phyloP scores from a whole-genome alignment of 1,140 invertebrate genomes.

The Elysia chlorotica region DNA sequence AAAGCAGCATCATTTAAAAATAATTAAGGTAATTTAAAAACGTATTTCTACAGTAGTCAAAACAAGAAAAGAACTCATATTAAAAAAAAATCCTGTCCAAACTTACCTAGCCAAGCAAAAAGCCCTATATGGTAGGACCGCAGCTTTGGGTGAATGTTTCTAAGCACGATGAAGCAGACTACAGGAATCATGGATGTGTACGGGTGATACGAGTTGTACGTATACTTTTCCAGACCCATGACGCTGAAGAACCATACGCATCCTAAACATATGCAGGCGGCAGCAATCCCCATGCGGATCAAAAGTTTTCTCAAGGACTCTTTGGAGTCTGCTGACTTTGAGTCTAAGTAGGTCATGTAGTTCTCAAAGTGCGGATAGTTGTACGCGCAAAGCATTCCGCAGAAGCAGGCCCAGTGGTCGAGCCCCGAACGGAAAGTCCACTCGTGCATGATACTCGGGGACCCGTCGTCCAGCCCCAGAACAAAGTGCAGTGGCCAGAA shows the following conservation, averaged over 20 bases:
- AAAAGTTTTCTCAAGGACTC: constrained; percentile 2
- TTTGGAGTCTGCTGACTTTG: not conserved
- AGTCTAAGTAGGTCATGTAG: constrained; percentile 39
- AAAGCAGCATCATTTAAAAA: too few species aligned
- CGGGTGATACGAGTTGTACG: constrained; percentile 41
- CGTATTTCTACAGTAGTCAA: too few species aligned
- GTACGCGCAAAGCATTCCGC: constrained; percentile 52
- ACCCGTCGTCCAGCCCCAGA: constrained; percentile 33
- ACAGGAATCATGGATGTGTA: constrained; percentile 45
- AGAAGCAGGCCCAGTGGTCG: constrained; percentile 48
- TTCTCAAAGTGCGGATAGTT: constrained; percentile 49
- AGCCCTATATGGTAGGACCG: constrained; percentile 34
- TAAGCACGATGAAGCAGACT: constrained; percentile 36
- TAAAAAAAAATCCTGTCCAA: too few species aligned
- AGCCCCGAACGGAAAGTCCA: constrained; percentile 42
- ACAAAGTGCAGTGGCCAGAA: constrained; percentile 40
- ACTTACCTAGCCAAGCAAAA: constrained; percentile 38
- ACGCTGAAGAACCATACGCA: constrained; percentile 33
- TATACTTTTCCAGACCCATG: constrained; percentile 37
- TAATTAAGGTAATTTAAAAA: too few species aligned
- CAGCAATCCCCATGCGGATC: constrained; percentile 23
- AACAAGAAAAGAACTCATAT: too few species aligned
- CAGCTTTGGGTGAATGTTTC: constrained; percentile 36
- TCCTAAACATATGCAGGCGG: not conserved
- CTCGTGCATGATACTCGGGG: constrained; percentile 37